phyloP scores from a whole-genome alignment of 2,113 vertebrate genomes.

The Poecilia latipinna region DNA sequence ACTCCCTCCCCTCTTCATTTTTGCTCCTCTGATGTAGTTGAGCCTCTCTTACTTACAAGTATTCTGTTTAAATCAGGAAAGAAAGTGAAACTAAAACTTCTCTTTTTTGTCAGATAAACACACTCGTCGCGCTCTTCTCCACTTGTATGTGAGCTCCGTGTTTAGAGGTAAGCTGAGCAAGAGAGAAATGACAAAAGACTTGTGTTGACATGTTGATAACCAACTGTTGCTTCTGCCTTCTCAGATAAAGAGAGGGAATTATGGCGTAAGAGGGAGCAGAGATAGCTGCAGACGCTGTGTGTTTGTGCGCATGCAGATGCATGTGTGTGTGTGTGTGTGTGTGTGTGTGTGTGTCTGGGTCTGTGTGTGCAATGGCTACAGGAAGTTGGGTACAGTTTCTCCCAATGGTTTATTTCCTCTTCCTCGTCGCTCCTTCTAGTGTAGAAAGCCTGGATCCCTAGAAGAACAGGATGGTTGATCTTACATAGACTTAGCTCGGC shows the following conservation, averaged over 20 bases:
- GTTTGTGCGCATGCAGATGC: constrained; percentile 4
- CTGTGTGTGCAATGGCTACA: constrained; percentile 32
- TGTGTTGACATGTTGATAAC: constrained; percentile 36
- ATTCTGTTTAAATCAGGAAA: constrained; percentile 53
- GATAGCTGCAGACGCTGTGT: constrained; percentile 1
- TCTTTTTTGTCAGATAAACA: background rate
- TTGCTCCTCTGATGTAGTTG: constrained; percentile 25
- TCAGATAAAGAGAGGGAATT: constrained; percentile 35
- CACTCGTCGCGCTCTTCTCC: background rate
- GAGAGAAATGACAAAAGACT: constrained; percentile 9
- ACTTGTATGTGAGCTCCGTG: constrained; percentile 2
- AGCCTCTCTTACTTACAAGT: constrained; percentile 11
- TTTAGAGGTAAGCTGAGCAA: constrained; percentile 5
- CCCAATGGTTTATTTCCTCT: constrained; percentile 39
- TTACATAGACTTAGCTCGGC: background rate
- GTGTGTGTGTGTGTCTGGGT: background rate
- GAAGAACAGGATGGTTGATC: background rate
- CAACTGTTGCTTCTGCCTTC: constrained; percentile 68
- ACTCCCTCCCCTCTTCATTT: background rate
- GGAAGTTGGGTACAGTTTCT: constrained; percentile 48
- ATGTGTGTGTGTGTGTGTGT: background rate
- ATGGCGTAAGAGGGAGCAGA: constrained; percentile 1
- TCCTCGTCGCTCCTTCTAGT: constrained; percentile 16
- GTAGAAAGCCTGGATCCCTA: constrained; percentile 42
- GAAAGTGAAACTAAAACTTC: background rate